Evolutionary conservation across 2,113 vertebrate genomes (phyloP).

Genomic region (Mustelus asterias): DNA sequence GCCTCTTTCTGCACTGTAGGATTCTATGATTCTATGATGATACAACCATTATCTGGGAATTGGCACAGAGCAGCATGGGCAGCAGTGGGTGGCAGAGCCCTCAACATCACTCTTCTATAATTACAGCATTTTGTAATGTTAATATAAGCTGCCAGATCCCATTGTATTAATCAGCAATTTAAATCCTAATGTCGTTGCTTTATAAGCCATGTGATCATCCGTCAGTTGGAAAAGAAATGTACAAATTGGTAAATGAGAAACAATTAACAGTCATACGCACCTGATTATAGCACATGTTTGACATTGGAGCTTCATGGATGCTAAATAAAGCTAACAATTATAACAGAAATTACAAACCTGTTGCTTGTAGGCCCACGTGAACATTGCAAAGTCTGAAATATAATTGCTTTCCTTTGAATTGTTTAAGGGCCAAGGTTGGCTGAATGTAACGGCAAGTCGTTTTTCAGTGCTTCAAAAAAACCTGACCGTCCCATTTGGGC

Average conservation of each 20-base stretch:
- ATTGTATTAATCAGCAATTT: background rate
- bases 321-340: background rate
- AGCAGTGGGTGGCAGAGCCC: background rate
- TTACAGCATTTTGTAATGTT: background rate
- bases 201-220: background rate
- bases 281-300: background rate
- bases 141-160: background rate
- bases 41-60: background rate
- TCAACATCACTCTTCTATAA: background rate
- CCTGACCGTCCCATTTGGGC: background rate
- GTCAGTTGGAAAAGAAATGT: background rate
- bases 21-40: too few relatives aligned
- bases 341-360: background rate
- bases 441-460: background rate
- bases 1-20: too few relatives aligned
- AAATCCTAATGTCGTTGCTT: background rate
- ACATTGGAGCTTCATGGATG: background rate
- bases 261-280: background rate
- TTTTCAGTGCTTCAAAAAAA: background rate
- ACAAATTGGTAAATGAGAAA: background rate
- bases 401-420: background rate
- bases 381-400: background rate
- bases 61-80: background rate
- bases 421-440: background rate
- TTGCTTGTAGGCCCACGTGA: background rate